These are phyloP conservation scores for Rhinichthys klamathensis DNA, from an alignment of 2,113 vertebrate genomes.

Conservation along the genomic window DNA sequence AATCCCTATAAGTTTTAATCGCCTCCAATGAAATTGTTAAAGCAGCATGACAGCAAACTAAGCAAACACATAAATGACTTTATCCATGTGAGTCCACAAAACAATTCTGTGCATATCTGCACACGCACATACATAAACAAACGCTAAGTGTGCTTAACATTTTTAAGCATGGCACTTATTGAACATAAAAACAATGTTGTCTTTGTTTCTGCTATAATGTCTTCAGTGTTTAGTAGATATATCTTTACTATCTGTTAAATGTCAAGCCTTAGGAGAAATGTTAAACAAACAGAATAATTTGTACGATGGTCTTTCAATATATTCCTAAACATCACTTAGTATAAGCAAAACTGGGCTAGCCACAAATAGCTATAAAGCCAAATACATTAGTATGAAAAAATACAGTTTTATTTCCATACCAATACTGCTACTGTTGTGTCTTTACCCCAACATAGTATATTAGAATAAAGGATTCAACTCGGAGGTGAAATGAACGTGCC, in stretches of 20 bases:
- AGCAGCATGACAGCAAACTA: conserved; percentile 23
- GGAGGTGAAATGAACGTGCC: too few relatives aligned
- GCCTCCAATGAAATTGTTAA: conserved; percentile 18
- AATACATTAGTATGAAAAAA: not conserved
- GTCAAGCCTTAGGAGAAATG: not conserved
- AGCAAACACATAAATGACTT: conserved; percentile 34
- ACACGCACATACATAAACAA: not conserved
- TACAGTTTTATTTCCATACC: not conserved
- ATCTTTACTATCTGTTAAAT: conserved; percentile 12
- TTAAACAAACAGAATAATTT: conserved; percentile 28
- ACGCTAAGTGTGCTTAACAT: conserved; percentile 11
- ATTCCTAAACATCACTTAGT: not conserved
- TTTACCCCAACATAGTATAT: too few relatives aligned
- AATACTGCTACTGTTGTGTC: not conserved
- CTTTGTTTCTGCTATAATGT: not conserved
- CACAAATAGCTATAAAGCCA: not conserved
- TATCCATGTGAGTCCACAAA: not conserved
- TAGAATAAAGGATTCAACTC: too few relatives aligned
- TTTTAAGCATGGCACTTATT: conserved; percentile 24
- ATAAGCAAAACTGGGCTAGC: not conserved
- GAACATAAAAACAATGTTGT: conserved; percentile 10
- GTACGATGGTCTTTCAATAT: not conserved
- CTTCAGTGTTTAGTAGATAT: not conserved
- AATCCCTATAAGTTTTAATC: conserved; percentile 30
- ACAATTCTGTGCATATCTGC: not conserved